Conservation (phyloP, 2,888 invertebrate species). For the Timandra comae region DNA sequence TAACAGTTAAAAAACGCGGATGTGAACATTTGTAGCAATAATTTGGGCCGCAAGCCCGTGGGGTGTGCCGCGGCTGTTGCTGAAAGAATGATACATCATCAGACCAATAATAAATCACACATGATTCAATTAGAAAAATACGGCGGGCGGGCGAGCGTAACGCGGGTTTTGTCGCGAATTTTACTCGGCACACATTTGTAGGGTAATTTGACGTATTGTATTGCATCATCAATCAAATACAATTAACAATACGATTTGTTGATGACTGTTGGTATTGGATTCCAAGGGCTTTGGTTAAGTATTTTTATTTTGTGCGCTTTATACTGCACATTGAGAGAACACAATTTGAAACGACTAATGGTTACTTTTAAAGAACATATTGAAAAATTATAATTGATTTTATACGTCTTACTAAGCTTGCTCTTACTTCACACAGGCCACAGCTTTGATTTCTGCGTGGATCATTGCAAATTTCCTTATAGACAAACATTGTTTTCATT, state of each 20-base stretch:
- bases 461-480: too few relatives aligned
- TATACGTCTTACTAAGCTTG: too few relatives aligned
- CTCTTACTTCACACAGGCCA: too few relatives aligned
- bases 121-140: slow-evolving; percentile 76
- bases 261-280: slow-evolving; percentile 10
- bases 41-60: slow-evolving; percentile 64
- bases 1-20: slow-evolving; percentile 63
- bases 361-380: too few relatives aligned
- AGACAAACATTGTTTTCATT: too few relatives aligned
- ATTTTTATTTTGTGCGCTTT: slow-evolving; percentile 4
- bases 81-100: slow-evolving; percentile 77
- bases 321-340: too few relatives aligned
- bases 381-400: too few relatives aligned
- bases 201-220: slow-evolving; percentile 67
- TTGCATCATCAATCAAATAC: slow-evolving; percentile 68
- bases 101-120: slow-evolving; percentile 75
- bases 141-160: slow-evolving; percentile 47
- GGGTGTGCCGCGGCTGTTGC: slow-evolving; percentile 69
- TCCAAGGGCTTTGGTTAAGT: slow-evolving; percentile 3
- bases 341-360: too few relatives aligned
- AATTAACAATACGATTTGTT: slow-evolving; percentile 48
- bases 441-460: too few relatives aligned
- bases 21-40: slow-evolving; percentile 72
- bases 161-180: slow-evolving; percentile 56
- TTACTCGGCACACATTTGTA: slow-evolving; percentile 47